These are phyloP conservation scores for Neelides sp. DNA, from an alignment of 1,140 invertebrate species.

Conservation along the genomic window DNA sequence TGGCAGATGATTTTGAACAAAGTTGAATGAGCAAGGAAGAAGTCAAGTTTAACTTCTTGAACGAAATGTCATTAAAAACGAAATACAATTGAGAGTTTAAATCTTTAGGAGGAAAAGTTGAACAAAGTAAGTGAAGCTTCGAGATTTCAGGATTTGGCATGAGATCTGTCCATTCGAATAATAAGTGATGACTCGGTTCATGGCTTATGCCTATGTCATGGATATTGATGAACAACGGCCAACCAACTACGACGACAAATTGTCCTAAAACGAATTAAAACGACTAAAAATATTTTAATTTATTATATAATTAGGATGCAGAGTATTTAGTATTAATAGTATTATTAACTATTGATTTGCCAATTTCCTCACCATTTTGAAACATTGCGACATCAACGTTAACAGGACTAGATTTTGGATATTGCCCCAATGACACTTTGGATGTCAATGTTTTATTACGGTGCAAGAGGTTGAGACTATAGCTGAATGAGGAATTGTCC, in stretches of 20 bases:
- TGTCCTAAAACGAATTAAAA: constrained; percentile 41
- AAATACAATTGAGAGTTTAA: background rate
- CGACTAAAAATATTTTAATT: constrained; percentile 1
- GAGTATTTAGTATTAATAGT: background rate
- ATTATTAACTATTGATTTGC: no score
- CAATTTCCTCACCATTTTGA: constrained; percentile 12
- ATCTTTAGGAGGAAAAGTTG: constrained; percentile 4
- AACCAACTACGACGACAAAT: constrained; percentile 61
- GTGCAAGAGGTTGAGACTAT: constrained; percentile 21
- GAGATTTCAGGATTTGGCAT: no score
- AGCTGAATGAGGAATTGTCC: background rate
- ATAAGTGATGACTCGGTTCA: constrained; percentile 63
- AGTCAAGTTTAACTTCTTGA: constrained; percentile 13
- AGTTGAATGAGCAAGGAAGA: constrained; percentile 14
- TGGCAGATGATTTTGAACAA: constrained; percentile 5
- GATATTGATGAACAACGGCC: constrained; percentile 62
- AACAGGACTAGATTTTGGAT: background rate
- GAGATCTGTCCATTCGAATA: background rate
- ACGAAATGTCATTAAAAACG: constrained; percentile 9
- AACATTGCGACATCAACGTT: constrained; percentile 18
- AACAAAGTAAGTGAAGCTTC: no score
- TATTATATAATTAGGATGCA: no score
- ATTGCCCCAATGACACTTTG: background rate
- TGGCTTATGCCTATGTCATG: constrained; percentile 64
- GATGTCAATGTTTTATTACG: constrained; percentile 22